These are phyloP conservation scores for Nomada lathburiana DNA, from an alignment of 2,888 invertebrate genomes.

Conservation along the genomic window DNA sequence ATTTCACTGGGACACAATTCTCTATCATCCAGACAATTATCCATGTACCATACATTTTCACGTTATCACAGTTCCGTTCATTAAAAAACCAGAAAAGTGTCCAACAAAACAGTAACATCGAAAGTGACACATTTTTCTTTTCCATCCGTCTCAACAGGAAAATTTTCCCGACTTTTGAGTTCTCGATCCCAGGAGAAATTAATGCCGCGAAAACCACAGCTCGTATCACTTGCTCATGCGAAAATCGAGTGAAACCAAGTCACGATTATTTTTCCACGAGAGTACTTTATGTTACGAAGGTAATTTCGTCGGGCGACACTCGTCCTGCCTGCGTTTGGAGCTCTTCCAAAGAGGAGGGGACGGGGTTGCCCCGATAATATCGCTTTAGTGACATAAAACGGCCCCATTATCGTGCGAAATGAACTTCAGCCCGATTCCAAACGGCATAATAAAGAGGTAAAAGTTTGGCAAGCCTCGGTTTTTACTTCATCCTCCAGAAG, in stretches of 20 bases:
- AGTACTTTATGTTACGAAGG: slow-evolving; percentile 67
- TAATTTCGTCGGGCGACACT: slow-evolving; percentile 78
- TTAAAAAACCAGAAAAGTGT: not conserved
- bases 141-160: not conserved
- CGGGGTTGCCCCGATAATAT: slow-evolving; percentile 75
- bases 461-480: slow-evolving; percentile 70
- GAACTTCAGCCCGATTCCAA: slow-evolving; percentile 75
- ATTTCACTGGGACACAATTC: not conserved
- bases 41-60: not conserved
- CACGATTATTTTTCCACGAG: slow-evolving; percentile 44
- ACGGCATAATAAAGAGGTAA: slow-evolving; percentile 75
- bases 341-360: slow-evolving; percentile 72
- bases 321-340: slow-evolving; percentile 77
- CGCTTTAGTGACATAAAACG: slow-evolving; percentile 79
- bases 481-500: slow-evolving; percentile 19
- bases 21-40: no score
- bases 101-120: slow-evolving; percentile 12
- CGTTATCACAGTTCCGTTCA: not conserved
- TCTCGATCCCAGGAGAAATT: slow-evolving; percentile 21
- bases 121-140: not conserved
- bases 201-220: slow-evolving; percentile 11
- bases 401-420: slow-evolving; percentile 76
- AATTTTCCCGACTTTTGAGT: not conserved
- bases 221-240: slow-evolving; percentile 9
- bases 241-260: slow-evolving; percentile 10